phyloP scores from a whole-genome alignment of 2,113 vertebrate genomes.

The Numida meleagris region DNA sequence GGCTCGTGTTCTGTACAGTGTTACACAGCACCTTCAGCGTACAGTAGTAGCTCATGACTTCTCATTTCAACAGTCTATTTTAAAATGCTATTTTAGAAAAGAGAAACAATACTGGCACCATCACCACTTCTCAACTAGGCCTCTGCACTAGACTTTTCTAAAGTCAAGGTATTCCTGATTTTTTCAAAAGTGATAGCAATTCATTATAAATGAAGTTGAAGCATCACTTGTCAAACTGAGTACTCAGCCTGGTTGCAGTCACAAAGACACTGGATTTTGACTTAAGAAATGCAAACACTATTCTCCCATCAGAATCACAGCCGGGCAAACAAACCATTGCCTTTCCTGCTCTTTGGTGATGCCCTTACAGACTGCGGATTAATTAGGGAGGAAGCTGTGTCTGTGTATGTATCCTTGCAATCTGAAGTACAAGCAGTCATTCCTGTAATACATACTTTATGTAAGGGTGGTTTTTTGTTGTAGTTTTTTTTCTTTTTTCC shows the following conservation, averaged over 20 bases:
- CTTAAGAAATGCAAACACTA: not conserved
- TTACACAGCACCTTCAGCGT: rapidly evolving
- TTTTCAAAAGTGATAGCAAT: not conserved
- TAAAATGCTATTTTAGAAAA: not conserved
- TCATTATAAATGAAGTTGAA: not conserved
- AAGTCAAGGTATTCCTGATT: not conserved
- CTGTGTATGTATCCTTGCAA: not conserved
- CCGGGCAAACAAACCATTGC: not conserved
- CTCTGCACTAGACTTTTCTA: not conserved
- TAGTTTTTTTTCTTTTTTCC: too few relatives aligned
- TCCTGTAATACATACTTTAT: not conserved
- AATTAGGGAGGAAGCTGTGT: not conserved
- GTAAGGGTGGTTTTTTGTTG: not conserved
- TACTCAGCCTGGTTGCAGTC: not conserved
- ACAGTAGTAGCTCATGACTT: not conserved
- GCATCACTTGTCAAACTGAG: not conserved
- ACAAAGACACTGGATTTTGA: not conserved
- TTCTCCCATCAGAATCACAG: not conserved
- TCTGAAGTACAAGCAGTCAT: not conserved
- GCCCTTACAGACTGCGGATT: not conserved
- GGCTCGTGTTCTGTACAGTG: not conserved
- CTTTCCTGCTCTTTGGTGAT: not conserved
- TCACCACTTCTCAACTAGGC: not conserved
- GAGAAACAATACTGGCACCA: not conserved
- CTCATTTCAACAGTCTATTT: not conserved